A percentile compares a stretch with the other conserved stretches of the same genome.
Conservation (phyloP, 2,888 invertebrate genomes). For the Meandrusa payeni region DNA sequence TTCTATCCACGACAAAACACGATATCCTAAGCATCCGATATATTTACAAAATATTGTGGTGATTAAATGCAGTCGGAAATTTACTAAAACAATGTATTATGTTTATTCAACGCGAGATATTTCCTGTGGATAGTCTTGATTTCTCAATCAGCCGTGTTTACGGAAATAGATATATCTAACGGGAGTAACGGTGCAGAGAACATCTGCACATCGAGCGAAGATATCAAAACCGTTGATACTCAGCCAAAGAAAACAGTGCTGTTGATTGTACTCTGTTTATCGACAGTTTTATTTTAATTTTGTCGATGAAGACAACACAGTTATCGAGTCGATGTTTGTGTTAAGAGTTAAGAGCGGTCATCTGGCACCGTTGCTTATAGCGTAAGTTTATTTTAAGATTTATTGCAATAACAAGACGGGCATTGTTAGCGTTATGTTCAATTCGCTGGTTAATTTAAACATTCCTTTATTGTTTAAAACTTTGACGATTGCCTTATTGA, state of each 20-base stretch:
- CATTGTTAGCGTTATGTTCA: constrained; percentile 11
- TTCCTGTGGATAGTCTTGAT: constrained; percentile 1
- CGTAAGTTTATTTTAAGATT: constrained; percentile 26
- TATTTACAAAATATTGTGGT: too few species aligned
- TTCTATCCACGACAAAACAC: too few species aligned
- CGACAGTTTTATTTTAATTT: constrained; percentile 42
- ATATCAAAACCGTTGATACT: constrained; percentile 38
- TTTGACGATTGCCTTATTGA: too few species aligned
- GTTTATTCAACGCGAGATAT: neutral
- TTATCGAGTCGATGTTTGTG: constrained; percentile 38
- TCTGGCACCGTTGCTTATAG: constrained; percentile 20
- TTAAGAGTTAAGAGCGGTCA: constrained; percentile 20
- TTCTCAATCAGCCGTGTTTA: constrained; percentile 23
- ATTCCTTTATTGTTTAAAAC: too few species aligned
- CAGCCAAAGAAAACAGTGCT: constrained; percentile 49
- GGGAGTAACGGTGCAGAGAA: constrained; percentile 14
- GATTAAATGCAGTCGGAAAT: too few species aligned
- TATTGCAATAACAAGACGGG: constrained; percentile 24
- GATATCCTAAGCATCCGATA: too few species aligned
- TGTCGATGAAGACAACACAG: constrained; percentile 48
- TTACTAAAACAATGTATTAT: neutral
- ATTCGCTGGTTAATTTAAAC: too few species aligned
- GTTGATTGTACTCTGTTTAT: constrained; percentile 38
- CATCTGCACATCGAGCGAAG: constrained; percentile 22
- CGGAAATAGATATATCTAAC: constrained; percentile 24